Evolutionary conservation across 2,113 vertebrate genomes (phyloP).

Genomic region (Perognathus longimembris): DNA sequence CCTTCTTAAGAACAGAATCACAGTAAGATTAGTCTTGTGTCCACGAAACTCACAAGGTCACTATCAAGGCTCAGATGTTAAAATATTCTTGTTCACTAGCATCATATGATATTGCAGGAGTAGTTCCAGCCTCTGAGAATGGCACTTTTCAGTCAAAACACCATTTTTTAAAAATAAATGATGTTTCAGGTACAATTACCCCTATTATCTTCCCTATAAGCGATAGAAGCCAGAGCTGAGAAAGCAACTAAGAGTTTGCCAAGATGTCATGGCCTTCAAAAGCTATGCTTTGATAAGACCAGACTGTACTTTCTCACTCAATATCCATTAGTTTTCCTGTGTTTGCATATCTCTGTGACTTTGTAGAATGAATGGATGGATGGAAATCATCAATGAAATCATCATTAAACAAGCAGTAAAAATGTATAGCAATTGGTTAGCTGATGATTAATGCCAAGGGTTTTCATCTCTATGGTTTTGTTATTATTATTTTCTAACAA

Average conservation of each 20-base stretch:
- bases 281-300: not conserved
- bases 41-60: not conserved
- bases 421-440: not conserved
- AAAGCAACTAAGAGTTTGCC: not conserved
- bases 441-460: not conserved
- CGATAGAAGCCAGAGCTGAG: not conserved
- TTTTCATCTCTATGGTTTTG: not conserved
- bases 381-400: not conserved
- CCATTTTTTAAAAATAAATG: not conserved
- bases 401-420: not conserved
- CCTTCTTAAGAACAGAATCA: not conserved
- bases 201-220: not conserved
- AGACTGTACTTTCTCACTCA: not conserved
- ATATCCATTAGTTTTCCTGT: too few relatives aligned
- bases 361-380: not conserved
- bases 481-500: slow-evolving; percentile 11
- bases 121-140: not conserved
- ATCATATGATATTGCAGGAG: not conserved
- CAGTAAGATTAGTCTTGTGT: slow-evolving; percentile 10
- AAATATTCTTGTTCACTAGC: not conserved
- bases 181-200: not conserved
- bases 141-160: not conserved
- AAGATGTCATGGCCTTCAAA: not conserved
- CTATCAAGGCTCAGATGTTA: not conserved
- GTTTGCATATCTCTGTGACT: too few relatives aligned